Evolutionary conservation across 2,888 invertebrate species (phyloP), one percentile per base, ranked within the genome.

Genomic region (Mythimna loreyi): DNA sequence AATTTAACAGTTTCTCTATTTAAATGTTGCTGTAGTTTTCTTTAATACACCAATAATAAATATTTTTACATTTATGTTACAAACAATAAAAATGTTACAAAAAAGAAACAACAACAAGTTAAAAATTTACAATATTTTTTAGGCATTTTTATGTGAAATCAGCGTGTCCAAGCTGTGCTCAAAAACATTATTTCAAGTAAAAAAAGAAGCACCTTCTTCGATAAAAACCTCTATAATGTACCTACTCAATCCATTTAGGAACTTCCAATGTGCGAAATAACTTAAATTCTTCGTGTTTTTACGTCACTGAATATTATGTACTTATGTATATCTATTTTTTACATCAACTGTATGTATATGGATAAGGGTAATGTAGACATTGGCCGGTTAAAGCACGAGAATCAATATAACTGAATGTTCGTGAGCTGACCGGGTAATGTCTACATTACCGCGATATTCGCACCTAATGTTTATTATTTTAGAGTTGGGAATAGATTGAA

Each of bases 201-300:
- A 59, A 59, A 76, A 56, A 55, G 55, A 84, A 85, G 79, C 80
- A 82, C 80, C 78, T 67, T 61, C 33, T 72, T 73, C 55, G 53
- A 81, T 77, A 72, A 57, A 63, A 73, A 52, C 28, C 43, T 49
- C 25, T 53, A 52, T 68, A 13, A 33, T 36, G 50, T 53, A 71
- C 40, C 33, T 79, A 80, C 86, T 88, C 69, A 83, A 91, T 89
- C 89, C 90, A 83, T 84, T 85, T 88, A 92, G 91, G 92, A 92
- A 92, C 92, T 91, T 80, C 82, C 73, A 67, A 75, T 57, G 89
- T 89, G 91, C 89, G 88, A 90, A 86, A 81, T 79, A 77, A 75
- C 13, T 64, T 58, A 55, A 53, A 43, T 68, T 21, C 13, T 9
- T 50, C 16, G n/a, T 61, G 50, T 59, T 55, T 50, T 36, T 21